phyloP scores from a whole-genome alignment of 2,888 invertebrate species.

The Spilarctia lutea region DNA sequence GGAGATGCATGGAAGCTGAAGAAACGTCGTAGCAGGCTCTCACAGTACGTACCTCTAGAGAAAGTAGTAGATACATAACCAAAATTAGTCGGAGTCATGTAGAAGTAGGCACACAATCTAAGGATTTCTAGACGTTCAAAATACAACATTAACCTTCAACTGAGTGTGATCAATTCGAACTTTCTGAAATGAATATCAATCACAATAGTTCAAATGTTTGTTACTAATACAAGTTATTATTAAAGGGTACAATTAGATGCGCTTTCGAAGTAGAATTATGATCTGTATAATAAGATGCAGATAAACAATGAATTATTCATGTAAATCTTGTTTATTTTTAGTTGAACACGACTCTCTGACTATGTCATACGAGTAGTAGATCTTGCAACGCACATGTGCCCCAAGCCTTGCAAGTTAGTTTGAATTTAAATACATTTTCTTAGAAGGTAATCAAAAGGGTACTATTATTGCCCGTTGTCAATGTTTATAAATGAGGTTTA shows the following conservation, averaged over 20 bases:
- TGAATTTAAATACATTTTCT: neutral
- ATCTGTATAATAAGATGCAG: slow-evolving; percentile 58
- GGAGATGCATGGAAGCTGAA: no score
- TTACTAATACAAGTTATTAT: slow-evolving; percentile 38
- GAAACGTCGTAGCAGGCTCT: no score
- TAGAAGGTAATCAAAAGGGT: neutral
- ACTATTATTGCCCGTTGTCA: neutral
- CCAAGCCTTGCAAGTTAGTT: neutral
- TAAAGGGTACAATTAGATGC: slow-evolving; percentile 62
- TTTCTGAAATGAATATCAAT: slow-evolving; percentile 38
- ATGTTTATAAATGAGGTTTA: slow-evolving; percentile 2
- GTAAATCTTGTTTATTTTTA: slow-evolving; percentile 56
- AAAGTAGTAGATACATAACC: neutral
- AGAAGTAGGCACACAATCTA: neutral
- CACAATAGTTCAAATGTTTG: slow-evolving; percentile 47
- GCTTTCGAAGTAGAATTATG: slow-evolving; percentile 67
- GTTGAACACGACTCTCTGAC: slow-evolving; percentile 42
- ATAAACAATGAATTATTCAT: slow-evolving; percentile 70
- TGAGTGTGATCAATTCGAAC: neutral
- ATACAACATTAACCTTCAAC: neutral
- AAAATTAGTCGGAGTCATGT: neutral
- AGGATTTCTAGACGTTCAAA: neutral
- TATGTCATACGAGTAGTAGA: slow-evolving; percentile 5
- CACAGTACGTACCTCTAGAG: neutral
- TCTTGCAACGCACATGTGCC: slow-evolving; percentile 4